phyloP scores from a whole-genome alignment of 2,113 vertebrate species.

The Origma solitaria region DNA sequence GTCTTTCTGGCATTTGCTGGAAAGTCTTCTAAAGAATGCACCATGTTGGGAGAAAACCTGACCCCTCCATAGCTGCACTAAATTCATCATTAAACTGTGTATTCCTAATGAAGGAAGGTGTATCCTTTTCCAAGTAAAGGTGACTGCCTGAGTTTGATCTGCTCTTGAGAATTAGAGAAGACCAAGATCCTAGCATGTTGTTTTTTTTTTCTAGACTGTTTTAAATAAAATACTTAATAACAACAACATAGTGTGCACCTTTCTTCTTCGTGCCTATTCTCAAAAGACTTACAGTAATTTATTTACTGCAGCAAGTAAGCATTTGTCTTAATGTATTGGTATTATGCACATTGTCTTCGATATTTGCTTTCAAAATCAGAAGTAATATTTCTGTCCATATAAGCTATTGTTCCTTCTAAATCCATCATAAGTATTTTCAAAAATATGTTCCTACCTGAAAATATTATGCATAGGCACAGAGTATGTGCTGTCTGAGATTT shows the following conservation, averaged over 20 bases:
- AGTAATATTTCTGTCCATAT: neutral
- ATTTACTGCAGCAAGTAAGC: neutral
- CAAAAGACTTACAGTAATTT: neutral
- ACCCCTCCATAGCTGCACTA: rapidly evolving
- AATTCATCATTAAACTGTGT: neutral
- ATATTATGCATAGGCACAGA: neutral
- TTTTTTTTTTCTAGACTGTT: neutral
- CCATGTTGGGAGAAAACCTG: neutral
- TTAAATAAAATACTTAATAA: neutral
- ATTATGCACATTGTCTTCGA: neutral
- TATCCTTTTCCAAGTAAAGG: neutral
- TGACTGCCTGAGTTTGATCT: neutral
- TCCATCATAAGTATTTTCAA: neutral
- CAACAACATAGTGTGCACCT: neutral
- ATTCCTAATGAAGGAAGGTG: neutral
- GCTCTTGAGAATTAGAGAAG: neutral
- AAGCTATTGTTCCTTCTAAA: neutral
- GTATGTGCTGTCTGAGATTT: neutral
- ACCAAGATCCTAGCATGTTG: neutral
- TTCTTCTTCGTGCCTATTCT: neutral
- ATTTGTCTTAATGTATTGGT: neutral
- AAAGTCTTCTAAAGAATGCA: neutral
- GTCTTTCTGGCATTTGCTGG: neutral
- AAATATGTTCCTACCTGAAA: neutral
- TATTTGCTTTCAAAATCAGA: neutral